Evolutionary conservation across 2,888 invertebrate genomes (phyloP).

Genomic region (Ptychoptera albimana): DNA sequence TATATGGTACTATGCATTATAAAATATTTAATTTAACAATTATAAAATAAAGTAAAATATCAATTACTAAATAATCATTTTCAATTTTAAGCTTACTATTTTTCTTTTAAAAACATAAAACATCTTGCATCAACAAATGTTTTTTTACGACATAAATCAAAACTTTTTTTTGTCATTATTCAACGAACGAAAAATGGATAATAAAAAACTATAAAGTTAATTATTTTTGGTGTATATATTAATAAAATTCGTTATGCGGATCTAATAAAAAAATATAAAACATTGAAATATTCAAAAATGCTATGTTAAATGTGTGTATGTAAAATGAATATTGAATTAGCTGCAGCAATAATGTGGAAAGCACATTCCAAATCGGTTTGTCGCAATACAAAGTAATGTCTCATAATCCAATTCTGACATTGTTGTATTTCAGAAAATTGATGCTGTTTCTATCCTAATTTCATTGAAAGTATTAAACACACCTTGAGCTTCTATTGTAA

Average conservation of each 20-base stretch:
- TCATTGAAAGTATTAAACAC: not conserved
- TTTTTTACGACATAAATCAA: too few species aligned
- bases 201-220: not conserved
- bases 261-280: too few species aligned
- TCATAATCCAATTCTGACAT: conserved; percentile 84
- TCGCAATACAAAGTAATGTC: conserved; percentile 71
- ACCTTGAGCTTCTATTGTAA: not conserved
- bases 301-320: conserved; percentile 2
- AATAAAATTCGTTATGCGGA: not conserved
- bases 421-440: conserved; percentile 74
- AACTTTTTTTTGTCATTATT: too few species aligned
- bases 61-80: too few species aligned
- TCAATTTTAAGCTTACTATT: too few species aligned
- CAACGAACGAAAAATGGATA: too few species aligned
- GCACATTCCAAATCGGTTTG: conserved; percentile 76
- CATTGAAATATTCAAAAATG: too few species aligned
- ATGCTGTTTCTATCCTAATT: conserved; percentile 44
- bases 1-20: too few species aligned
- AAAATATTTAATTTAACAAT: too few species aligned
- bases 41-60: too few species aligned
- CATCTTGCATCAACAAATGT: too few species aligned
- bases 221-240: not conserved
- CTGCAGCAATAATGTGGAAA: conserved; percentile 83
- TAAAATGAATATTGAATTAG: conserved; percentile 36
- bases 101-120: too few species aligned